Conservation (phyloP, 2,888 invertebrate genomes). For the Hermaeophaga mercurialis region DNA sequence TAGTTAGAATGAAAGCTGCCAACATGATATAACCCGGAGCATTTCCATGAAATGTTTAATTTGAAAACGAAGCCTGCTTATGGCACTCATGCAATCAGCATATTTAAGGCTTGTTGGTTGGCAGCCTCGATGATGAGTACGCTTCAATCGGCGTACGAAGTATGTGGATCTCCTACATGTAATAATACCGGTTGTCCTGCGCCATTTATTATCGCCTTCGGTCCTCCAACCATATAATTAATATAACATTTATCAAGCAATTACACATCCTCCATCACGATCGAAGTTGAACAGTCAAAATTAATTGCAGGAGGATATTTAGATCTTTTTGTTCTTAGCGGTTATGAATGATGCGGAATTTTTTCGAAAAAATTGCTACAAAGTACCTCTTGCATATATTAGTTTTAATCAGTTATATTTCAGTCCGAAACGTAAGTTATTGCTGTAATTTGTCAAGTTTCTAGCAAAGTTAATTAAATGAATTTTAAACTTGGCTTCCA, state of each 20-base stretch:
- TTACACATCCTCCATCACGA: slow-evolving; percentile 22
- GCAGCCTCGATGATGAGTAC: slow-evolving; percentile 11
- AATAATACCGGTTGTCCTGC: slow-evolving; percentile 23
- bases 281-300: slow-evolving; percentile 19
- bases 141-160: slow-evolving; percentile 8
- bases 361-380: slow-evolving; percentile 15
- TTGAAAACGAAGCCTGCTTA: slow-evolving; percentile 2
- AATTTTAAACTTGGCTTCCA: not conserved
- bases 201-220: slow-evolving; percentile 48
- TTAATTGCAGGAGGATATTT: slow-evolving; percentile 22
- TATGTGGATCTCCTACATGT: slow-evolving; percentile 16
- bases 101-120: slow-evolving; percentile 12
- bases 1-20: not conserved
- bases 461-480: not conserved
- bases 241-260: slow-evolving; percentile 48
- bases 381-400: slow-evolving; percentile 21
- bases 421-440: not conserved
- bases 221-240: slow-evolving; percentile 46
- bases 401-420: slow-evolving; percentile 5
- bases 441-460: not conserved
- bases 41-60: slow-evolving; percentile 4
- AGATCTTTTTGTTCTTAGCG: slow-evolving; percentile 10
- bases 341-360: slow-evolving; percentile 16
- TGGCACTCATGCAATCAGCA: slow-evolving; percentile 7
- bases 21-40: not conserved